Evolutionary conservation across 2,113 vertebrate species (phyloP), one percentile per base, ranked within the genome.

Genomic region (Promerops cafer): DNA sequence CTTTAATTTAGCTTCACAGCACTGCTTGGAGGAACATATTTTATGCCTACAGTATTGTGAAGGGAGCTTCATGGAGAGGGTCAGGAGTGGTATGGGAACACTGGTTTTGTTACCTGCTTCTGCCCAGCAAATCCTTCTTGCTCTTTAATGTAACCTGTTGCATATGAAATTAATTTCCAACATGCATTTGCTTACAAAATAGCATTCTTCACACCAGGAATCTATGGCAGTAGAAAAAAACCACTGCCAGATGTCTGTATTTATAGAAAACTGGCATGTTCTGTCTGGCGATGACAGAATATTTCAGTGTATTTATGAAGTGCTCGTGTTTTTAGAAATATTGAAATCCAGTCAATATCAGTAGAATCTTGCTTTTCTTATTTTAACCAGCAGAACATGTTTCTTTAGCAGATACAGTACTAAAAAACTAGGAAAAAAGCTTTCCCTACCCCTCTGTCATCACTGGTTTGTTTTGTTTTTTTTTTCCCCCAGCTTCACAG

Each of bases 241-340:
- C 90, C 65, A 59, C 63, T 9, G 9, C 90, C 95, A 95, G 83
- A 92, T 95, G 96, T 95, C 94, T 93, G 1, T 87, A 95, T 92
- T 95, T 93, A 71, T 74, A 88, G 93, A 74, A 87, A 93, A 78
- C 81, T 40, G 30, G 74, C 88, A 59, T 66, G 60, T 93, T 84
- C 84, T 92, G 40, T 85, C 75, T 86, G 53, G 90, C 0, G 78
- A 86, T 93, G 93, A 97, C 94, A 96, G 96, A 93, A 94, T 77
- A 93, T 96, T 96, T 96, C 88, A 90, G 83, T 93, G 49, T 96
- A 96, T 95, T 93, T 96, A 93, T 96, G 96, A 90, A 94, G 88
- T 80, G 83, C 89, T 94, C 37, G 6, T 94, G 83, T 89, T 89
- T 91, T 92, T 40, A 93, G 87, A 81, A 96, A 88, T 95, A 72